phyloP scores from a whole-genome alignment of 30 jellyfish, hydroid and myxozoan species.

The Cassiopea xamachana region DNA sequence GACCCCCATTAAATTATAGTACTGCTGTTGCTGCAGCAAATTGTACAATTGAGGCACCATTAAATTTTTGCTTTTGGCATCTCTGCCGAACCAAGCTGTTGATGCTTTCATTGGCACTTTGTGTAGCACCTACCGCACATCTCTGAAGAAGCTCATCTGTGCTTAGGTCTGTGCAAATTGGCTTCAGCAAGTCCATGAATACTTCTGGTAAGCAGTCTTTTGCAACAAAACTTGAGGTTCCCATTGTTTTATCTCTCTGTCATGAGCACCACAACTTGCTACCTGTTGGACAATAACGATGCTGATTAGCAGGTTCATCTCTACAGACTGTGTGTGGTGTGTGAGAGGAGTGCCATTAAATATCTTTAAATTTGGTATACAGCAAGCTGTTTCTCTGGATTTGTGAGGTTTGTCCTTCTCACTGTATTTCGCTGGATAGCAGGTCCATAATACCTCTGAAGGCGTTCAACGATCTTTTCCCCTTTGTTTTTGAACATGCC shows the following conservation, averaged over 20 bases:
- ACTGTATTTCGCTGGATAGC: background rate
- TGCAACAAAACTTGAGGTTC: background rate
- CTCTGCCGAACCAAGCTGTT: slow-evolving; percentile 36
- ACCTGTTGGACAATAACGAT: background rate
- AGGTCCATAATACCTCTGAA: background rate
- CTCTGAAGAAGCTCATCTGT: slow-evolving; percentile 1
- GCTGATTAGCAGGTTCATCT: background rate
- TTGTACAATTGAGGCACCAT: slow-evolving; percentile 11
- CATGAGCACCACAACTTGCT: background rate
- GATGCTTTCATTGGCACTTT: slow-evolving; percentile 30
- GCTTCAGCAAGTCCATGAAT: slow-evolving; percentile 13
- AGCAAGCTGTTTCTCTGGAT: slow-evolving; percentile 1
- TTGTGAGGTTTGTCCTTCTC: background rate
- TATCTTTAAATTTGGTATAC: slow-evolving; percentile 13
- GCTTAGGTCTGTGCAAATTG: slow-evolving; percentile 2
- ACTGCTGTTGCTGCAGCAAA: slow-evolving; percentile 45
- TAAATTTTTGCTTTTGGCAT: slow-evolving; percentile 28
- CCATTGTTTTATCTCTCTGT: background rate
- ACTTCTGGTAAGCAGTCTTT: slow-evolving; percentile 20
- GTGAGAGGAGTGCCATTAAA: slow-evolving; percentile 34
- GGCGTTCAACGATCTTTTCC: background rate
- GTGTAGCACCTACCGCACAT: slow-evolving; percentile 40
- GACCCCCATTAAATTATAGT: background rate
- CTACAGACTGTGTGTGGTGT: background rate
- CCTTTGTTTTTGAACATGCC: background rate